These are phyloP conservation scores for Eurystomus glaucurus DNA, from an alignment of 2,797 vertebrate genomes.

Conservation along the genomic window DNA sequence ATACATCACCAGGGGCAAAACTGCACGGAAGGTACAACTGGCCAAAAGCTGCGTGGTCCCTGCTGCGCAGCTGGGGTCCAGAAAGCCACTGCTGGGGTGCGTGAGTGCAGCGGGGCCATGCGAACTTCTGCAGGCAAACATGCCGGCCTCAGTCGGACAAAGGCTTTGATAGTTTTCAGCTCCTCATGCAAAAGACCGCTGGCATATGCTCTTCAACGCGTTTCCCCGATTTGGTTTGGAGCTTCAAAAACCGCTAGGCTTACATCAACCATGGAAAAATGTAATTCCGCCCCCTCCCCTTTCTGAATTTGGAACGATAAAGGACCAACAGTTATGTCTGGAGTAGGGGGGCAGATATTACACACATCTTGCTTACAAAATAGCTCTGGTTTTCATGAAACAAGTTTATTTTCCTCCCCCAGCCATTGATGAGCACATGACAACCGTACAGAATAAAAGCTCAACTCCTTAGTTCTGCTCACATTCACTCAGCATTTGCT, in stretches of 20 bases:
- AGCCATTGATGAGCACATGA: constrained; percentile 38
- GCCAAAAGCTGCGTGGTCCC: accelerated
- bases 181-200: not conserved
- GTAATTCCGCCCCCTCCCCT: constrained; percentile 5
- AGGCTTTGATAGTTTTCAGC: constrained; percentile 42
- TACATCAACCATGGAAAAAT: constrained; percentile 34
- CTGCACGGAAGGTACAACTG: not conserved
- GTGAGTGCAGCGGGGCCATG: not conserved
- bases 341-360: constrained; percentile 21
- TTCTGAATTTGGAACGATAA: constrained; percentile 65
- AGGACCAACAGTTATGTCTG: constrained; percentile 51
- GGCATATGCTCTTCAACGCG: constrained; percentile 46
- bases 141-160: not conserved
- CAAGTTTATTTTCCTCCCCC: constrained; percentile 58
- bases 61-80: not conserved
- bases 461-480: constrained; percentile 54
- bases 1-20: not conserved
- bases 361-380: constrained; percentile 54
- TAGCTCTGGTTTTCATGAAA: constrained; percentile 70
- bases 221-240: constrained; percentile 29
- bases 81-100: not conserved
- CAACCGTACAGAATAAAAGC: constrained; percentile 61
- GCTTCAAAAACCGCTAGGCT: constrained; percentile 37
- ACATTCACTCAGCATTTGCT: constrained; percentile 46
- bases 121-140: not conserved